Base-by-base conservation (phyloP, 35 echinoderm and acorn worm species). In the Heliocidaris erythrogramma region DNA sequence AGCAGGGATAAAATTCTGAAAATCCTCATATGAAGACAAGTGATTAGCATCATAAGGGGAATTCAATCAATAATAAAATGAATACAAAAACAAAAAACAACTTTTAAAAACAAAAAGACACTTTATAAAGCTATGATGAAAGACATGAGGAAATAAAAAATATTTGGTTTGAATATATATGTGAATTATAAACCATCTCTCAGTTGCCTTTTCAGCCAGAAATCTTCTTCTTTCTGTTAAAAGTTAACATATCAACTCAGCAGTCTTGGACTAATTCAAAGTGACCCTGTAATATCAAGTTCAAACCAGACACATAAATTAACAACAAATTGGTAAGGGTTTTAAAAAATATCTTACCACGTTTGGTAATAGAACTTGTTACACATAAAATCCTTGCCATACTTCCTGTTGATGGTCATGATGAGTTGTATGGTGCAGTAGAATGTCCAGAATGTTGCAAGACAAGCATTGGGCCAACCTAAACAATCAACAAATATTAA, bases 371-470 rank as follows among this genome's bases (percentile, higher is more conserved):
- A 95, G 48, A 95, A 47, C 85, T 95, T 95, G 56, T 92, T 95
- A 30, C 94, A 95, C 87, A 95, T 21, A 12, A 91, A 95, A 29
- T 60, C 90, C 48, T 95, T 95, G 18, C 94, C 94, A 32, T 65
- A 95, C 31, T 92, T 18, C 29, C 90, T 35, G 50, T 95, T 50
- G 65, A 56, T 30, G 17, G 86, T 17, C 87, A 65, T 95, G 88
- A 90, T 78, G 49, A 95, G 14, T 85, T 95, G 94, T 2, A 95
- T 61, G 48, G 90, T 48, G 59, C 48, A 90, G 49, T 95, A 95
- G 59, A 95, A 95, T 31, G 88, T 95, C 13, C 18, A 32, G 87
- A 95, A 95, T 49, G 87, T 91, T 6, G 48, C 60, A n/a, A 95
- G 16, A 48, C 53, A 47, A 32, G 88, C n/a, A 47, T 59, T 65